A percentile compares a stretch with the other conserved stretches of the same genome.
Conservation (phyloP, 2,888 invertebrate species). For the Eledona agricola region DNA sequence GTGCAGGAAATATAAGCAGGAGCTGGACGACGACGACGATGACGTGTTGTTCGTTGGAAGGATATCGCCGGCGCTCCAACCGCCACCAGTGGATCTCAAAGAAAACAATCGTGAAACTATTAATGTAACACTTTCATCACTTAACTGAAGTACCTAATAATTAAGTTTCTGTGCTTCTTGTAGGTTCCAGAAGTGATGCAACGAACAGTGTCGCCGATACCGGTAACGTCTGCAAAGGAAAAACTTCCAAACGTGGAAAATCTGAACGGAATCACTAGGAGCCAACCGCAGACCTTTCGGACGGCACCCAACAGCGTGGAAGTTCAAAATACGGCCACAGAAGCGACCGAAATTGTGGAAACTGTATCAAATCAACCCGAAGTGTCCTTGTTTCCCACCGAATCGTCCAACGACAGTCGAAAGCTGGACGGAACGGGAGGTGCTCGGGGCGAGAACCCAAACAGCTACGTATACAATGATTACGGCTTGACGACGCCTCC, state of each 20-base stretch:
- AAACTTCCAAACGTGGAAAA: slow-evolving; percentile 8
- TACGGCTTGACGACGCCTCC: slow-evolving; percentile 44
- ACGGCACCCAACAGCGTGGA: too few species aligned
- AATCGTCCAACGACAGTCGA: slow-evolving; percentile 11
- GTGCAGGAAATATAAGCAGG: slow-evolving; percentile 29
- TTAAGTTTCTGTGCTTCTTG: not conserved
- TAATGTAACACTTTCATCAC: slow-evolving; percentile 4
- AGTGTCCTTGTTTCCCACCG: slow-evolving; percentile 21
- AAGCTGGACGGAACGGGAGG: slow-evolving; percentile 1
- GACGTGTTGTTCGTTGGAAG: slow-evolving; percentile 27
- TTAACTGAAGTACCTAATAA: not conserved
- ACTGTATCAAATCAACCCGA: slow-evolving; percentile 21
- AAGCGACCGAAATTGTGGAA: too few species aligned
- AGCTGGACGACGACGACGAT: slow-evolving; percentile 42
- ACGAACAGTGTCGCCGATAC: not conserved
- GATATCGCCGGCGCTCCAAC: slow-evolving; percentile 7
- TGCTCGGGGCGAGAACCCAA: slow-evolving; percentile 19
- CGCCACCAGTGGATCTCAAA: not conserved
- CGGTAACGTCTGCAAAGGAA: slow-evolving; percentile 1
- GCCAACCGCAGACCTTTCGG: slow-evolving; percentile 1
- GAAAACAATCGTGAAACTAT: not conserved
- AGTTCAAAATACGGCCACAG: too few species aligned
- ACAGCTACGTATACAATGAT: slow-evolving; percentile 23
- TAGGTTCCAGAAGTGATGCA: too few species aligned
- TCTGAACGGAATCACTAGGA: slow-evolving; percentile 4